Conservation (phyloP, 2,797 vertebrate species). For the Anguilla marmorata region DNA sequence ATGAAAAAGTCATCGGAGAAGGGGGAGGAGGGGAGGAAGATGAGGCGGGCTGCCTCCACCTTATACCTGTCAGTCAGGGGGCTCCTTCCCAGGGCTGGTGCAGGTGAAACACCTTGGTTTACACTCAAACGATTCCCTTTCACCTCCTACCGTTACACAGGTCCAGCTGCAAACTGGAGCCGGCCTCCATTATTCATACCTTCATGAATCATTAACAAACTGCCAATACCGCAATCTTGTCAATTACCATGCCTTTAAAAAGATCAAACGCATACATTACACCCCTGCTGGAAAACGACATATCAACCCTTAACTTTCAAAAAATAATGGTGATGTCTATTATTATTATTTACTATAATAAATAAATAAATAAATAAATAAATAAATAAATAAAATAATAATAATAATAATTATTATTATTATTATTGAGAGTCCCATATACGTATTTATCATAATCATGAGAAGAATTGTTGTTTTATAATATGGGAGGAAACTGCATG, state of each 20-base stretch:
- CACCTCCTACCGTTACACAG: conserved; percentile 65
- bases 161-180: conserved; percentile 67
- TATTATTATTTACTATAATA: neutral
- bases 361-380: no score
- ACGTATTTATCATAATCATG: neutral
- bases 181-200: conserved; percentile 72
- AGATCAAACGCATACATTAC: conserved; percentile 40
- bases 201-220: conserved; percentile 70
- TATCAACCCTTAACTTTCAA: neutral
- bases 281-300: neutral
- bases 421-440: neutral
- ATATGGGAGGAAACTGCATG: neutral
- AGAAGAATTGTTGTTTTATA: neutral
- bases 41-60: conserved; percentile 37
- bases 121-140: conserved; percentile 68
- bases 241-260: conserved; percentile 55
- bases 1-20: conserved; percentile 56
- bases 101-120: conserved; percentile 75
- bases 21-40: conserved; percentile 53
- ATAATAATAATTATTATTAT: neutral
- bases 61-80: conserved; percentile 50
- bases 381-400: no score
- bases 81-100: conserved; percentile 37
- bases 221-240: conserved; percentile 52
- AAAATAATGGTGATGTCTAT: neutral